These are phyloP conservation scores for Micromesistius poutassou DNA, from an alignment of 2,797 vertebrate species.

Conservation along the genomic window DNA sequence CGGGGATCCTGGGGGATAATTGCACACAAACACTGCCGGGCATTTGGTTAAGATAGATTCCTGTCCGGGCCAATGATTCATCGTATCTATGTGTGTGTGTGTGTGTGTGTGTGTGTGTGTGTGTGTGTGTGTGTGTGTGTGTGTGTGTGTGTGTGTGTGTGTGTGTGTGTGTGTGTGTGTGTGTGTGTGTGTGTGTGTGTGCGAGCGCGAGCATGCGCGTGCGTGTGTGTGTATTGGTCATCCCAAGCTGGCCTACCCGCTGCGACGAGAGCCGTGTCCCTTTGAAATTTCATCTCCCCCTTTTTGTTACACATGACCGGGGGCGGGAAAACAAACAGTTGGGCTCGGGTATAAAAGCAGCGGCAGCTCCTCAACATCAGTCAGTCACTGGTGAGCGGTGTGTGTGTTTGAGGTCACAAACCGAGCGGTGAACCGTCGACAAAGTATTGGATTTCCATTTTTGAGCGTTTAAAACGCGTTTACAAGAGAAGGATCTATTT, in stretches of 20 bases:
- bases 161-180: not conserved
- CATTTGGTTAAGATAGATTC: slow-evolving; percentile 28
- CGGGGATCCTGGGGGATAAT: slow-evolving; percentile 26
- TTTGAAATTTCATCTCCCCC: slow-evolving; percentile 76
- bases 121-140: slow-evolving; percentile 5
- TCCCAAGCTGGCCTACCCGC: slow-evolving; percentile 23
- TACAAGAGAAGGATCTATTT: not conserved
- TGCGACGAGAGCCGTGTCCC: slow-evolving; percentile 46
- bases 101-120: slow-evolving; percentile 12
- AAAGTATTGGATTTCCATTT: slow-evolving; percentile 1
- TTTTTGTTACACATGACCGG: slow-evolving; percentile 67
- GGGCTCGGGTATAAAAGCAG: slow-evolving; percentile 73
- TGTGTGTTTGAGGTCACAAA: not conserved
- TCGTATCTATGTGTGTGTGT: slow-evolving; percentile 17
- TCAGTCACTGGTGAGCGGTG: slow-evolving; percentile 27
- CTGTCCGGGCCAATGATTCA: slow-evolving; percentile 47
- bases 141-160: slow-evolving; percentile 3
- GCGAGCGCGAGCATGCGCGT: too few relatives aligned
- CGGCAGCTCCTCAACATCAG: slow-evolving; percentile 13
- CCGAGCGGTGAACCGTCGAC: not conserved
- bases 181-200: too few relatives aligned
- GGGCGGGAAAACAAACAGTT: slow-evolving; percentile 71
- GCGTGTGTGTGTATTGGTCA: slow-evolving; percentile 6
- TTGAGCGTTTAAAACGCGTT: not conserved
- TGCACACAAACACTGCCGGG: slow-evolving; percentile 51